Evolutionary conservation across 2,888 invertebrate genomes (phyloP).

Genomic region (Smittia aterrima): DNA sequence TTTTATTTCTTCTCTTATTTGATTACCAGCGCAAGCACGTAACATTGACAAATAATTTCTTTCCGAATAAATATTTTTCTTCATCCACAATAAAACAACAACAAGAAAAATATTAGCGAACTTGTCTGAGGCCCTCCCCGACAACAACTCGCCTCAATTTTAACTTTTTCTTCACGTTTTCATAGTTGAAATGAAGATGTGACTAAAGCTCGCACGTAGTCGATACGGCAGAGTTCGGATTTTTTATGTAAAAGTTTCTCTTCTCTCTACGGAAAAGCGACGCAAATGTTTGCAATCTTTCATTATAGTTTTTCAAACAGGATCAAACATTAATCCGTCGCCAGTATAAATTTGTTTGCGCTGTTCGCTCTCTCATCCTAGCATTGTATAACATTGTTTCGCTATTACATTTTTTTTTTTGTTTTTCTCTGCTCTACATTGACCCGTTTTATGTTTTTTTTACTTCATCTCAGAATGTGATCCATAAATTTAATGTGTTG

Average conservation of each 20-base stretch:
- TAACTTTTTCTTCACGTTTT: too few relatives aligned
- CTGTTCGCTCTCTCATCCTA: background rate
- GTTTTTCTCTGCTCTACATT: background rate
- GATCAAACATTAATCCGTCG: background rate
- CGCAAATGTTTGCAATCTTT: too few relatives aligned
- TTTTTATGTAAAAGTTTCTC: background rate
- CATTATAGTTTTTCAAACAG: background rate
- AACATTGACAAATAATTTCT: constrained; percentile 22
- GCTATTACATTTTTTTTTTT: background rate
- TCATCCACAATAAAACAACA: background rate
- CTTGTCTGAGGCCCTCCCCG: too few relatives aligned
- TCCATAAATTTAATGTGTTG: background rate
- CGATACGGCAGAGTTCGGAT: background rate
- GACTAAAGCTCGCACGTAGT: background rate
- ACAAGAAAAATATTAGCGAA: background rate
- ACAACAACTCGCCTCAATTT: too few relatives aligned
- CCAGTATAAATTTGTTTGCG: constrained; percentile 2
- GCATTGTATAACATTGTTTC: background rate
- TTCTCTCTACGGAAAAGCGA: too few relatives aligned
- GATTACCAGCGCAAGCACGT: constrained; percentile 34
- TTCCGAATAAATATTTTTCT: background rate
- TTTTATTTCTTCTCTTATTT: constrained; percentile 8
- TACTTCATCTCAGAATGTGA: constrained; percentile 10
- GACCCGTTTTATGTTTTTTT: constrained; percentile 14
- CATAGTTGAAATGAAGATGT: too few relatives aligned